These are phyloP conservation scores for Lamellibrachia satsuma DNA, from an alignment of 2,888 invertebrate genomes.

Conservation along the genomic window DNA sequence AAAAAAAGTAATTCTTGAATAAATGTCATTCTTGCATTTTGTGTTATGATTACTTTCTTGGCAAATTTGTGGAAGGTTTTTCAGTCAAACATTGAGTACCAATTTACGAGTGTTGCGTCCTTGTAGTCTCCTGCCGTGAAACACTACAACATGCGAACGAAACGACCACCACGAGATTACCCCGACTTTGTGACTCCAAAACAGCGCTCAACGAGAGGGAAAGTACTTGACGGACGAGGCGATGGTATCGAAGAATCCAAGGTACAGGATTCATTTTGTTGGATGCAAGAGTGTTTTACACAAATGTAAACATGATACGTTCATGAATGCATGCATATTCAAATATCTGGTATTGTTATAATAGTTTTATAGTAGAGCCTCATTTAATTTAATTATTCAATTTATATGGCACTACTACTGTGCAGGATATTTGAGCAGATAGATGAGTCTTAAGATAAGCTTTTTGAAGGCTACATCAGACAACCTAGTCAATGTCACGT, in stretches of 20 bases:
- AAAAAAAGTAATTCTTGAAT: no score
- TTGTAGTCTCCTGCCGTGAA: constrained; percentile 18
- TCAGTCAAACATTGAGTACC: not conserved
- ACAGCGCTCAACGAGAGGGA: not conserved
- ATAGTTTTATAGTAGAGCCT: not conserved
- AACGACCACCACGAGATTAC: constrained; percentile 22
- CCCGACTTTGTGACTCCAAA: not conserved
- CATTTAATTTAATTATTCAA: not conserved
- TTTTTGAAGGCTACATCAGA: no score
- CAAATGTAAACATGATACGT: not conserved
- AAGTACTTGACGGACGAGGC: not conserved
- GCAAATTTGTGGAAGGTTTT: not conserved
- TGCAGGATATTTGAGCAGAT: no score
- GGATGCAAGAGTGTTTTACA: not conserved
- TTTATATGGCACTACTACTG: no score
- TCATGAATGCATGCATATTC: not conserved
- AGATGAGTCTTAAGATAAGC: no score
- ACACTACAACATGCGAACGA: constrained; percentile 25
- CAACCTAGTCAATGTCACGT: no score
- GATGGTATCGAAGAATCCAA: not conserved
- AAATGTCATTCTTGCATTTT: no score
- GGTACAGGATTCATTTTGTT: not conserved
- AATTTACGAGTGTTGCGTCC: not conserved
- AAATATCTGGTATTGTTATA: not conserved
- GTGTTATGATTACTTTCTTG: not conserved